Evolutionary conservation across 2,797 vertebrate species (phyloP).

Genomic region (Neomorphus geoffroyi): DNA sequence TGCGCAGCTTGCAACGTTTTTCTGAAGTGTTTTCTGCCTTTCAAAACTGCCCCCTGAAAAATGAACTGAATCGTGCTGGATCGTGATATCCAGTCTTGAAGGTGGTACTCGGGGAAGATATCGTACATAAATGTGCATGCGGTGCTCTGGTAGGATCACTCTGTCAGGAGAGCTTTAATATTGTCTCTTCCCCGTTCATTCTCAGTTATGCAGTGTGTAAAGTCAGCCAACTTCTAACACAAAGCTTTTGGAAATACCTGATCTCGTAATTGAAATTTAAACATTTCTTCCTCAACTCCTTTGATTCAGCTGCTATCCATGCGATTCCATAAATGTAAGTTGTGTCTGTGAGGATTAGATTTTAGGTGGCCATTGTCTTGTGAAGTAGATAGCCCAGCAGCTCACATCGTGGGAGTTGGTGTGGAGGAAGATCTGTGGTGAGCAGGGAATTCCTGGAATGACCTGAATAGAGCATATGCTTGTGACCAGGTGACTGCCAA

Average conservation of each 20-base stretch:
- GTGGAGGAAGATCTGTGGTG: not conserved
- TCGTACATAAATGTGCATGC: fast-evolving
- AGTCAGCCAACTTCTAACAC: not conserved
- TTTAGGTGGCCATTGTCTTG: not conserved
- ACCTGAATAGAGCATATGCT: not conserved
- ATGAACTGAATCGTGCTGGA: not conserved
- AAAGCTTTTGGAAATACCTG: not conserved
- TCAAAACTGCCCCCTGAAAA: not conserved
- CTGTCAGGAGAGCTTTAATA: not conserved
- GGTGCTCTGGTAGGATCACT: not conserved
- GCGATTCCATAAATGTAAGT: not conserved
- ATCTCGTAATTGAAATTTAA: not conserved
- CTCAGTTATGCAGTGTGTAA: not conserved
- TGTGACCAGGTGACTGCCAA: not conserved
- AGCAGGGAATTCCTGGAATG: not conserved
- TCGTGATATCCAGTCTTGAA: not conserved
- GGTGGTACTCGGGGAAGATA: not conserved
- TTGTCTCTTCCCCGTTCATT: not conserved
- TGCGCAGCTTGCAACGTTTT: not conserved
- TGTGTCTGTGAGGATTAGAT: not conserved
- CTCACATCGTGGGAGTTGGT: not conserved
- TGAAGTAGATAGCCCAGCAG: not conserved
- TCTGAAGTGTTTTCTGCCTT: not conserved
- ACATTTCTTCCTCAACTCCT: not conserved
- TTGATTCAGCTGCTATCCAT: not conserved